Base-by-base conservation (phyloP, 1,140 invertebrate genomes). In the Listronotus bonariensis region DNA sequence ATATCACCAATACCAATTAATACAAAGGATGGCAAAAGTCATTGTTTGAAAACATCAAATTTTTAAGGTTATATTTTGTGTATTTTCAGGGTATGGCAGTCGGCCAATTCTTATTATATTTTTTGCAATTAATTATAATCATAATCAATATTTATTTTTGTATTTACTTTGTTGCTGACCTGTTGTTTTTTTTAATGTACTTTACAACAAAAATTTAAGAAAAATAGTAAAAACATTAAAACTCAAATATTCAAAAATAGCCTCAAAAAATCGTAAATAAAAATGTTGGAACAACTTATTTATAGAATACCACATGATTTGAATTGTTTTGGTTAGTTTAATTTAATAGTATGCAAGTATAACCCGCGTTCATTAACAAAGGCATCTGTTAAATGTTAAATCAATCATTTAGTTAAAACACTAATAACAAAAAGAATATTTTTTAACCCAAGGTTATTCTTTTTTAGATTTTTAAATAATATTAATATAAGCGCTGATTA, bases 291-390 rank as follows among this genome's bases (percentile, higher is more conserved):
- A 52, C 15, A 14, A 3, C 18, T 48, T 58, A 58, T 58, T 58
- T 58, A 36, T 58, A 58, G 55, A 58, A 58, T 40, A 46, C 18
- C 46, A 60, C 46, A 51, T 60, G 57, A 60, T 42, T 43, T 14
- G 15, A 54, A 43, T n/a, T 26, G 12, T 57, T 43, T 45, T 57
- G 34, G 34, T 7, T 48, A 4, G 15, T 48, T 48, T 26, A 17
- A 48, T 20, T 17, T 48, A 20, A 48, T 17, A 26, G 15, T 48
- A 18, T 9, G 45, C 18, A 3, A 20, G 45, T 48, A 26, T 11
- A 12, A 10, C 10, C 18, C 18, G 18, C 1, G 8, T 20, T 48
- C 45, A 18, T 48, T 26, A 48, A 48, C 18, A 48, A 48, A 48
- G 17, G n/a, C n/a, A 43, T 14, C n/a, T 14, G 42, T 18, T 15